Evolutionary conservation across 1,140 invertebrate species (phyloP).

Genomic region (Lepidotrigona ventralis): DNA sequence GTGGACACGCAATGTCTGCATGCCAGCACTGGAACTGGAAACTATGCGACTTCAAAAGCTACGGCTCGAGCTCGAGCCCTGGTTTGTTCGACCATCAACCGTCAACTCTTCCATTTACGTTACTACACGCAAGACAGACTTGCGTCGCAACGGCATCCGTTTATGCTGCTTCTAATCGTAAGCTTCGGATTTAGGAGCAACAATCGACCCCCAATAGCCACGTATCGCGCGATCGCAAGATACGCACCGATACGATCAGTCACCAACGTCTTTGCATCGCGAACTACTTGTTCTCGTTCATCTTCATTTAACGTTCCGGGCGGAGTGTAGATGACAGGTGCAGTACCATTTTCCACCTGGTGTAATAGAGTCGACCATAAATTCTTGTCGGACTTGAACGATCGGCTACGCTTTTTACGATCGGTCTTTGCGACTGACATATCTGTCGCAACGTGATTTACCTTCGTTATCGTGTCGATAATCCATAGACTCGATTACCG

Average conservation of each 20-base stretch:
- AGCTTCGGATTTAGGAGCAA: slow-evolving; percentile 65
- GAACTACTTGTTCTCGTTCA: background rate
- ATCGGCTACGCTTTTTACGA: slow-evolving; percentile 4
- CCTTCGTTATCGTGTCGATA: background rate
- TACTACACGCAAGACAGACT: slow-evolving; percentile 58
- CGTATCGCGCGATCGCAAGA: slow-evolving; percentile 42
- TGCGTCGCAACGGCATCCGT: background rate
- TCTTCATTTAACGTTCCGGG: slow-evolving; percentile 6
- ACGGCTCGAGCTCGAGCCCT: background rate
- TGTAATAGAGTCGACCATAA: slow-evolving; percentile 15
- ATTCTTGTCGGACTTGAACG: background rate
- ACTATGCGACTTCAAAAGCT: slow-evolving; percentile 74
- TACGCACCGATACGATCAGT: slow-evolving; percentile 22
- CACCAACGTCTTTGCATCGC: slow-evolving; percentile 34
- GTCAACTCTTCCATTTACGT: slow-evolving; percentile 38
- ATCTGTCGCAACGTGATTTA: background rate
- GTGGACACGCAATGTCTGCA: slow-evolving; percentile 73
- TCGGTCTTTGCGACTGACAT: background rate
- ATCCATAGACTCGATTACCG: background rate
- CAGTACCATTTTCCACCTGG: background rate
- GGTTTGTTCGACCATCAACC: slow-evolving; percentile 34
- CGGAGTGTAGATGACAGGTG: background rate
- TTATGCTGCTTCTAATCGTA: slow-evolving; percentile 64
- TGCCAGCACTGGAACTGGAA: slow-evolving; percentile 67
- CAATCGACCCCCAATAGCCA: slow-evolving; percentile 51